Percentiles rank a stretch among this genome's conserved stretches.
Evolutionary conservation across 1,140 invertebrate genomes (phyloP).

Genomic region (Lepidurus packardi): DNA sequence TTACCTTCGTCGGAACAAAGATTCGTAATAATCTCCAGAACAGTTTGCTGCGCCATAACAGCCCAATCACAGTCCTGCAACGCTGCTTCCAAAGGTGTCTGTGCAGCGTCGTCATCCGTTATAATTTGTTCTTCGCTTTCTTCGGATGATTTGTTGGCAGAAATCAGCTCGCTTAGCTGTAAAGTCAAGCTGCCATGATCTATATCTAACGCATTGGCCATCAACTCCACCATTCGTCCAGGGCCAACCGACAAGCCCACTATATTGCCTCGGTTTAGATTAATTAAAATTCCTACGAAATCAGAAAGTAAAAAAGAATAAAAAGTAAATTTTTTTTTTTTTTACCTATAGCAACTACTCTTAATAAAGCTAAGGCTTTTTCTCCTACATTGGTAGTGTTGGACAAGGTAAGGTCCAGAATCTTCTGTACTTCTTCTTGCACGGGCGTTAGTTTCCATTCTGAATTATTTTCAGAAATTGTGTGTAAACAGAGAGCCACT

Average conservation of each 20-base stretch:
- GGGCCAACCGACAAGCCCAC: background rate
- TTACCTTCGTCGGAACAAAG: slow-evolving; percentile 52
- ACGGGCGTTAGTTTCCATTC: background rate
- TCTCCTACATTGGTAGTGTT: background rate
- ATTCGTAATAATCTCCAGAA: slow-evolving; percentile 64
- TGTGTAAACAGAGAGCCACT: slow-evolving; percentile 58
- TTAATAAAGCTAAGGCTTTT: background rate
- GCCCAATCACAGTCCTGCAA: slow-evolving; percentile 43
- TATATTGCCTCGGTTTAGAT: background rate
- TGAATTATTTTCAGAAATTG: slow-evolving; percentile 56
- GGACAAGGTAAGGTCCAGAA: background rate
- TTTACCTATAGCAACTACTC: background rate
- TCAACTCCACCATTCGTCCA: background rate
- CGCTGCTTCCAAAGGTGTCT: slow-evolving; percentile 27
- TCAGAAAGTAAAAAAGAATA: background rate
- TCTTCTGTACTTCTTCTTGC: background rate
- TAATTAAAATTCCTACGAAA: background rate
- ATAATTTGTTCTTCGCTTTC: slow-evolving; percentile 21
- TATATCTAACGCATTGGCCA: background rate
- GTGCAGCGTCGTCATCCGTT: slow-evolving; percentile 27
- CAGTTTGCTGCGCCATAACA: slow-evolving; percentile 57
- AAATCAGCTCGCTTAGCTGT: background rate
- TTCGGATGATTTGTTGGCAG: slow-evolving; percentile 16
- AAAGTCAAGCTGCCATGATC: background rate
- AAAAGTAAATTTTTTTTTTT: too few relatives aligned